phyloP scores from a whole-genome alignment of 1,140 invertebrate genomes.

The Condylostylus longicornis region DNA sequence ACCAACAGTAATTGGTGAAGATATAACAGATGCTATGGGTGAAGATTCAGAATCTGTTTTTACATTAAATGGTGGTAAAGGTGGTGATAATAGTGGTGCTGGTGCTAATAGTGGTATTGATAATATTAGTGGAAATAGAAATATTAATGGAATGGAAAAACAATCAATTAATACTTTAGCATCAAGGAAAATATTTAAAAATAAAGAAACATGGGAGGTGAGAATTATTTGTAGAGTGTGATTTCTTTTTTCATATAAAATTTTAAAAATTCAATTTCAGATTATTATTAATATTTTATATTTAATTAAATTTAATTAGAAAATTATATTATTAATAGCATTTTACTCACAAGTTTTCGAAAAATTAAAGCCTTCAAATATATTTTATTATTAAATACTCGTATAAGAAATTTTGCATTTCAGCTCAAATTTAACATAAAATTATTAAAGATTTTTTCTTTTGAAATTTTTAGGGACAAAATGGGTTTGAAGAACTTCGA shows the following conservation, averaged over 20 bases:
- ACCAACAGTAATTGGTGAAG: constrained; percentile 8
- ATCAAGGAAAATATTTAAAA: neutral
- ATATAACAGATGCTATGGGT: too few species aligned
- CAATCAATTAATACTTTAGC: neutral
- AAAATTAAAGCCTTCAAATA: too few species aligned
- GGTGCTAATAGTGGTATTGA: neutral
- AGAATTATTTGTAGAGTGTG: constrained; percentile 1
- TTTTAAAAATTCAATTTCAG: too few species aligned
- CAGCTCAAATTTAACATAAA: too few species aligned
- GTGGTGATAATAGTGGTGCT: neutral
- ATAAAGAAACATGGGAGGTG: constrained; percentile 13
- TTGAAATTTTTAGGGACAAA: constrained; percentile 66
- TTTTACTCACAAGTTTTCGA: too few species aligned
- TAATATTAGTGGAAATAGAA: neutral
- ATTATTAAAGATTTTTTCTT: too few species aligned
- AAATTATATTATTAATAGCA: too few species aligned
- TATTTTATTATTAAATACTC: too few species aligned
- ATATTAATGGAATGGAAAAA: neutral
- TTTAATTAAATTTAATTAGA: too few species aligned
- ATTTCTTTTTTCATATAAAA: too few species aligned
- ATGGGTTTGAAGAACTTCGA: constrained; percentile 83
- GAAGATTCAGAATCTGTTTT: neutral
- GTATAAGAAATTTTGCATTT: too few species aligned
- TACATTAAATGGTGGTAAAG: neutral
- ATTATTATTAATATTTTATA: too few species aligned